Evolutionary conservation across 1,140 invertebrate species (phyloP).

Genomic region (Leptinotarsa lineolata): DNA sequence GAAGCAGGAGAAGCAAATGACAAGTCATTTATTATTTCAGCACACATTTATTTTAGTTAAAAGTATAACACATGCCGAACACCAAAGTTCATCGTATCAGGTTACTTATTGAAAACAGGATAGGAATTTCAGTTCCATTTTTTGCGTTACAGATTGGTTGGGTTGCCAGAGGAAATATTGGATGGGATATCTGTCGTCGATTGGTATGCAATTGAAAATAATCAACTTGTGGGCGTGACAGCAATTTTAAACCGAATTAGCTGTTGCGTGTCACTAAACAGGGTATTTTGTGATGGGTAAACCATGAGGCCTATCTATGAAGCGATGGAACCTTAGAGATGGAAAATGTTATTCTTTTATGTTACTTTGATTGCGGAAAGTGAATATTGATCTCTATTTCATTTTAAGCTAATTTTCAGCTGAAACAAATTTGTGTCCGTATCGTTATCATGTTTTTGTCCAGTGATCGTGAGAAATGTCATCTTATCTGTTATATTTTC

Average conservation of each 20-base stretch:
- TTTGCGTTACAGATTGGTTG: background rate
- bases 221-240: background rate
- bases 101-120: background rate
- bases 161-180: background rate
- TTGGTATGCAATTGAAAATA: background rate
- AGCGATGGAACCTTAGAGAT: no score
- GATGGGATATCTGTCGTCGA: background rate
- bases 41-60: conserved; percentile 4
- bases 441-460: no score
- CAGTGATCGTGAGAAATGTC: no score
- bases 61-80: conserved; percentile 2
- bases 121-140: background rate
- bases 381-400: no score
- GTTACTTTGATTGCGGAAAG: no score
- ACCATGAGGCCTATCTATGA: no score
- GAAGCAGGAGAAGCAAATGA: background rate
- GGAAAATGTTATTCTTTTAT: no score
- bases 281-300: no score
- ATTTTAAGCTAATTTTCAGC: no score
- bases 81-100: background rate
- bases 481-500: no score
- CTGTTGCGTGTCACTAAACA: no score
- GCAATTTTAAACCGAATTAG: background rate
- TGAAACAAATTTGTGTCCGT: no score
- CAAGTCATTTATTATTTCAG: conserved; percentile 15